Evolutionary conservation across 2,113 vertebrate genomes (phyloP), one percentile per base, ranked within the genome.

Genomic region (Gymnarchus niloticus): DNA sequence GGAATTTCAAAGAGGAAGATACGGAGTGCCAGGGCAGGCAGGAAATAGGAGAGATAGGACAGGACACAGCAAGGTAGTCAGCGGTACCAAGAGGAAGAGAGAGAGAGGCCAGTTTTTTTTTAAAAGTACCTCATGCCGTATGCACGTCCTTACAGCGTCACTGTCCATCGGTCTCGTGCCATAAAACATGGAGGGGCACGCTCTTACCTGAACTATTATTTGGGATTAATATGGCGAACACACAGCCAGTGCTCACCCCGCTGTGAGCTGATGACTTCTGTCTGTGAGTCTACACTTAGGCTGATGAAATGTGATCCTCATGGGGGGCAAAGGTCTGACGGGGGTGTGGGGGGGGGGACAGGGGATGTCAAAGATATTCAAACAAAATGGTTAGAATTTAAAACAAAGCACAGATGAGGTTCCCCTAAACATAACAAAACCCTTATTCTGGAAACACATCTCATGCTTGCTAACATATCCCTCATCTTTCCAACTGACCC

Each of bases 181-280:
- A 17, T 65, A 52, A 73, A 51, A 76, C 65, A n/a, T 52, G n/a
- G 51, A 46, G 14, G 46, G 82, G 44, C 8, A 59, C n/a, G 78
- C 84, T 85, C 61, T 83, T 77, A 87, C 77, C 28, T 37, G 78
- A 85, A 78, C 59, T 78, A 59, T 83, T 54, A 57, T 83, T 77
- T 51, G 37, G 25, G 83, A 84, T 65, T 77, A 10, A 61, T 61
- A n/a, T n/a, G n/a, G n/a, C n/a, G n/a, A n/a, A n/a, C n/a, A n/a
- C n/a, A n/a, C n/a, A n/a, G n/a, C n/a, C n/a, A n/a, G n/a, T n/a
- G n/a, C n/a, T n/a, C n/a, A n/a, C n/a, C n/a, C n/a, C n/a, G n/a
- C n/a, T n/a, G n/a, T n/a, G n/a, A n/a, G n/a, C n/a, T n/a, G n/a
- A n/a, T n/a, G n/a, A n/a, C n/a, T n/a, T n/a, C n/a, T n/a, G n/a